Conservation (phyloP, 2,113 vertebrate genomes). For the Fukomys damarensis region DNA sequence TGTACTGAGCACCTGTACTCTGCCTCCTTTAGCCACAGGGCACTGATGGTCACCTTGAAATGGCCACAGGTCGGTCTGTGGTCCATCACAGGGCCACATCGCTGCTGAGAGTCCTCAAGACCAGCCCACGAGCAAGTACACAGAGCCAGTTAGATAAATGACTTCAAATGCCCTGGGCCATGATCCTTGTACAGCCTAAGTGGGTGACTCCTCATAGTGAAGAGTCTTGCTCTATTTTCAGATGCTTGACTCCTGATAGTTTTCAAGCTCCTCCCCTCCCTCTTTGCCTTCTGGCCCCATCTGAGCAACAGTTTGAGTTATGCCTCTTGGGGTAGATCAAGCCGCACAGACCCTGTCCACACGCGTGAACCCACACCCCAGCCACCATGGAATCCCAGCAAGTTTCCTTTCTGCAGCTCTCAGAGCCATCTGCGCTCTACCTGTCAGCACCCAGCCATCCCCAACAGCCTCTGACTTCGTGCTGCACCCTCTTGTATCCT, state of each 20-base stretch:
- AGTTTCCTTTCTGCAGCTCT: background rate
- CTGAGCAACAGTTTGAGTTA: background rate
- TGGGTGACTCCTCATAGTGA: background rate
- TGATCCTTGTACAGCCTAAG: rapidly evolving
- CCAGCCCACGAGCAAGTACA: rapidly evolving
- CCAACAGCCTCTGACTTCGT: background rate
- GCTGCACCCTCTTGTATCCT: rapidly evolving
- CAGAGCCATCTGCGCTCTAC: background rate
- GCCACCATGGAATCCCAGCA: rapidly evolving
- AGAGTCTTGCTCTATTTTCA: background rate
- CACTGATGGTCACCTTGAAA: background rate
- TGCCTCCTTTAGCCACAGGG: background rate
- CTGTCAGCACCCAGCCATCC: rapidly evolving
- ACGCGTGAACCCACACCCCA: rapidly evolving
- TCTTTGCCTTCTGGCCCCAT: background rate
- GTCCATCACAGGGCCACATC: rapidly evolving
- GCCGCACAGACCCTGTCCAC: background rate
- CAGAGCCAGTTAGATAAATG: background rate
- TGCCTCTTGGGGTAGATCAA: background rate
- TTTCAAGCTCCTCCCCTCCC: background rate
- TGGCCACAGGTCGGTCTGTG: background rate
- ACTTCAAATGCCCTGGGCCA: background rate
- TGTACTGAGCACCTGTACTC: too few species aligned
- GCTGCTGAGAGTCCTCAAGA: background rate
- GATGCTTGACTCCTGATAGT: background rate